Evolutionary conservation across 2,113 vertebrate genomes (phyloP).

Genomic region (Cyprinodon brontotheroides): DNA sequence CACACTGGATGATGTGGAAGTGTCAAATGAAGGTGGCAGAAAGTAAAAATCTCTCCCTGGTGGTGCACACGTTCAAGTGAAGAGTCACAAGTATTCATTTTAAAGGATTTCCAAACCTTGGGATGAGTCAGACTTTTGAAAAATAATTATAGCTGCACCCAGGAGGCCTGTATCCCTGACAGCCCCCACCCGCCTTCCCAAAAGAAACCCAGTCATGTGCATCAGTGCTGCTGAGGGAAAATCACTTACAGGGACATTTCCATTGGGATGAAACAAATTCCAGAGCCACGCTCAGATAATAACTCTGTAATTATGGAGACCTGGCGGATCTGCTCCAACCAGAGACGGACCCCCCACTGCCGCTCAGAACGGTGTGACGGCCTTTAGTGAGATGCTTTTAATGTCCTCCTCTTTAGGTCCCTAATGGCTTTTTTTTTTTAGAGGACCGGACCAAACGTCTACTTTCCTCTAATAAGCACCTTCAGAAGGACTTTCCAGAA

Average conservation of each 20-base stretch:
- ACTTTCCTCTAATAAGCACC: constrained; percentile 61
- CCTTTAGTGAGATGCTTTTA: constrained; percentile 63
- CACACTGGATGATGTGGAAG: no score
- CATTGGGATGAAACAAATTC: constrained; percentile 58
- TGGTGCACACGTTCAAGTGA: constrained; percentile 17
- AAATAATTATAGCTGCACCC: constrained; percentile 59
- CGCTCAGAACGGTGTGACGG: constrained; percentile 25
- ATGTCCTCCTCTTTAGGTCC: constrained; percentile 69
- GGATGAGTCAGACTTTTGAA: constrained; percentile 44
- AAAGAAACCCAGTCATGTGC: neutral
- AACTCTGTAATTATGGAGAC: constrained; percentile 50
- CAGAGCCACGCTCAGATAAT: constrained; percentile 59
- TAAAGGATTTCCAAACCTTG: constrained; percentile 32
- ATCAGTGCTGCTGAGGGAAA: constrained; percentile 40
- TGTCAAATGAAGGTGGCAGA: no score
- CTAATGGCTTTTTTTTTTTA: constrained; percentile 73
- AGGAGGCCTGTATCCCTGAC: constrained; percentile 23
- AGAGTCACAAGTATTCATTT: constrained; percentile 35
- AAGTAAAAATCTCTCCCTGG: constrained; percentile 1
- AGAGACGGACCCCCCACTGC: constrained; percentile 26
- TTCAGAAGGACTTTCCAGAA: constrained; percentile 64
- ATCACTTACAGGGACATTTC: constrained; percentile 60
- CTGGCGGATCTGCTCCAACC: constrained; percentile 38
- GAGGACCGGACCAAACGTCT: constrained; percentile 62
- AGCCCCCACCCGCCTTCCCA: no score